Evolutionary conservation across 1,140 invertebrate genomes (phyloP).

Genomic region (Aphaenogaster floridana): DNA sequence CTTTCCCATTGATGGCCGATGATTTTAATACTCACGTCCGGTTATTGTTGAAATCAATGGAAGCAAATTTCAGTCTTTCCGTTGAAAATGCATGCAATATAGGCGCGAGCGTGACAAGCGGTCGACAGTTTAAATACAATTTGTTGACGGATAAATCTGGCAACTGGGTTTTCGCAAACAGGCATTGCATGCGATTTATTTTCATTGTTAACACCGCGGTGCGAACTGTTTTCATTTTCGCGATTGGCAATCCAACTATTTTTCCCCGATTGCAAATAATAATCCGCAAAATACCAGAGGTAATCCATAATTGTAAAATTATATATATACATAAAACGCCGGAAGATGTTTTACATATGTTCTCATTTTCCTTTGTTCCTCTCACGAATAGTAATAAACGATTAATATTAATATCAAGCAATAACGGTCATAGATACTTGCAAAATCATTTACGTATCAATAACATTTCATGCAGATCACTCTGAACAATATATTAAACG

Average conservation of each 20-base stretch:
- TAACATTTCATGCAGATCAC: background rate
- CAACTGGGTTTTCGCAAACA: constrained; percentile 53
- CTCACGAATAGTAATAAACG: background rate
- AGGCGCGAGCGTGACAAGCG: constrained; percentile 81
- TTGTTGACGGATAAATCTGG: constrained; percentile 55
- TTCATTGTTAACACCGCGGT: constrained; percentile 58
- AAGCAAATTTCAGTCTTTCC: background rate
- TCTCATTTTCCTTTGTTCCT: background rate
- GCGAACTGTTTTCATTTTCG: constrained; percentile 55
- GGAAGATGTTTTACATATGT: background rate
- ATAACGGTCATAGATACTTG: background rate
- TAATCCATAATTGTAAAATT: constrained; percentile 26
- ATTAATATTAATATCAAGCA: background rate
- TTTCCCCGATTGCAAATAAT: constrained; percentile 27
- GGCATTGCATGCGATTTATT: constrained; percentile 49
- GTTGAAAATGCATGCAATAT: constrained; percentile 29
- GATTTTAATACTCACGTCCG: constrained; percentile 3
- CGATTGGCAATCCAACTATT: constrained; percentile 38
- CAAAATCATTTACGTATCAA: constrained; percentile 1
- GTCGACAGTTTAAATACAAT: constrained; percentile 60
- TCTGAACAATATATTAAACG: background rate
- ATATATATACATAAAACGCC: background rate
- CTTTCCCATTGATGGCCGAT: background rate
- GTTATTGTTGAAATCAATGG: constrained; percentile 29
- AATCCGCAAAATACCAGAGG: constrained; percentile 31